Conservation (phyloP, 2,888 invertebrate species). For the Drosophila tripunctata region DNA sequence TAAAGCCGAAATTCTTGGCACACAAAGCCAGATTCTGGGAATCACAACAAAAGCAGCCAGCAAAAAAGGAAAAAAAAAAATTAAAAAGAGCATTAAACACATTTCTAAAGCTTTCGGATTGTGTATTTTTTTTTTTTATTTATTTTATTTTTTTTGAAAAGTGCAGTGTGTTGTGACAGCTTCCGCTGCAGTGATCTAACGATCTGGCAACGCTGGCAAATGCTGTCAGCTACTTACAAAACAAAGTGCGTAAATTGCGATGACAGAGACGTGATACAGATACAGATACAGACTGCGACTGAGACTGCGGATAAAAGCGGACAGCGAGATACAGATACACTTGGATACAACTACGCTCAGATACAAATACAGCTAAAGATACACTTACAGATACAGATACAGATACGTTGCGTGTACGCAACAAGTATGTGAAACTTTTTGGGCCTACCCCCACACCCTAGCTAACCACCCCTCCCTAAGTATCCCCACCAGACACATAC, state of each 20-base stretch:
- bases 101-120: not conserved
- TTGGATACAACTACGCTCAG: constrained; percentile 15
- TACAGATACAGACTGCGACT: constrained; percentile 22
- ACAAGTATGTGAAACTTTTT: constrained; percentile 51
- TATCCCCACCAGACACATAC: constrained; percentile 16
- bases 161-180: not conserved
- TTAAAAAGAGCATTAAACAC: not conserved
- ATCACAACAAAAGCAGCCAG: constrained; percentile 10
- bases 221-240: not conserved
- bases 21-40: constrained; percentile 44
- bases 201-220: constrained; percentile 9
- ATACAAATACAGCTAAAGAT: constrained; percentile 25
- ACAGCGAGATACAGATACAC: constrained; percentile 40
- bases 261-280: constrained; percentile 51
- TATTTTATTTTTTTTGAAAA: no score
- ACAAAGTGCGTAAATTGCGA: constrained; percentile 56
- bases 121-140: no score
- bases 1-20: constrained; percentile 43
- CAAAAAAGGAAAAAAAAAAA: constrained; percentile 20
- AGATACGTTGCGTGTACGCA: constrained; percentile 39
- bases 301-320: constrained; percentile 9
- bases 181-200: constrained; percentile 1
- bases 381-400: constrained; percentile 43
- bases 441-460: not conserved
- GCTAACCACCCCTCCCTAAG: no score